These are phyloP conservation scores for Colius striatus DNA, from an alignment of 2,113 vertebrate species.

Conservation along the genomic window DNA sequence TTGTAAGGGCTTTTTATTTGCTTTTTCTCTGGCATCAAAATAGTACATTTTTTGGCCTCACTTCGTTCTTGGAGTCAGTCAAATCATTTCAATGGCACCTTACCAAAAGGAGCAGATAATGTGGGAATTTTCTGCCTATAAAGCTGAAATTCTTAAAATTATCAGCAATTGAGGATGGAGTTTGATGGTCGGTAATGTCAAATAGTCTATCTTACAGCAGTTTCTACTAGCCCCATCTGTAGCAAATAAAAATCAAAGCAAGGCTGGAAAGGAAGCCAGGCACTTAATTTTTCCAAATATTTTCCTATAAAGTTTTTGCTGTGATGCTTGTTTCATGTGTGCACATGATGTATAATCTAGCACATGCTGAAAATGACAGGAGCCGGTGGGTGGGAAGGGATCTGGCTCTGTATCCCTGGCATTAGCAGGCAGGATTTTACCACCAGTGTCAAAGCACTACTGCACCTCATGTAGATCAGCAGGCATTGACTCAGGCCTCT, in stretches of 20 bases:
- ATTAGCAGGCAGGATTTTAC: not conserved
- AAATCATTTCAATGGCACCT: not conserved
- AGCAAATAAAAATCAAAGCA: not conserved
- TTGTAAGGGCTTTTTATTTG: not conserved
- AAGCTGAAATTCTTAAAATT: not conserved
- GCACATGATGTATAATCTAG: not conserved
- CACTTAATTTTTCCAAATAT: not conserved
- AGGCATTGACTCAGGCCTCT: not conserved
- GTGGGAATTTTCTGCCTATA: not conserved
- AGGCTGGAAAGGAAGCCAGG: not conserved
- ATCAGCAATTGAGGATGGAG: not conserved
- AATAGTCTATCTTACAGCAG: not conserved
- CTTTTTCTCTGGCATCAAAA: not conserved
- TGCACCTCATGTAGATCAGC: not conserved
- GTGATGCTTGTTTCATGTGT: not conserved
- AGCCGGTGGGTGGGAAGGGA: not conserved
- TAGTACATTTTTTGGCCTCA: not conserved
- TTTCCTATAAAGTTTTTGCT: not conserved
- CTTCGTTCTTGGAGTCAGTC: not conserved
- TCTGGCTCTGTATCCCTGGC: not conserved
- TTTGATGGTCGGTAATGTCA: not conserved
- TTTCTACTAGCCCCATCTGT: not conserved
- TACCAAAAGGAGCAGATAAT: not conserved
- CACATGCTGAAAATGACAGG: not conserved
- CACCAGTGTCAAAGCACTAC: not conserved